Base-by-base conservation (phyloP, 1,140 invertebrate genomes). In the Alviniconcha marisindica region DNA sequence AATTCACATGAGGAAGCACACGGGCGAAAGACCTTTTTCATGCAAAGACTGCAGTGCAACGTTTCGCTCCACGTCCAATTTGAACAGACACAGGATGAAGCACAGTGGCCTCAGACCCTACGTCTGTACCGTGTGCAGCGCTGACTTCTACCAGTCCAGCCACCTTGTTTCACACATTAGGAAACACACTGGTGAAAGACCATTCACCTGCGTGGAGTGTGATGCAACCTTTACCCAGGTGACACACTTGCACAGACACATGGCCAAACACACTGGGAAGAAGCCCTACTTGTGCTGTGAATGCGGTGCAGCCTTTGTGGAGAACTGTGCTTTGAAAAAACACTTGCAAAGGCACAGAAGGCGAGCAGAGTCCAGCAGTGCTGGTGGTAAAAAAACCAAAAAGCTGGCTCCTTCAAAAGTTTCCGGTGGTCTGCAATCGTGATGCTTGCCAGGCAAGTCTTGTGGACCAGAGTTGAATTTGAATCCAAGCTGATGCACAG, bases 131-230 rank as follows among this genome's bases (percentile, higher is more conserved):
- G 31, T 84, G 71, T 84, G 83, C 38, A 40, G 44, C 1, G 81
- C 80, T 36, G 74, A 84, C 10, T 84, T 84, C 71, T 76, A 98
- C 51, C 94, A 98, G 76, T 98, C 97, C 42, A 98, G 99, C 94
- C 98, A 99, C 94, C 94, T 99, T 89, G 99, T 98, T 42, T 96
- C 98, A 84, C 98, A 99, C 92, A 98, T 98, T 93, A 95, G 98
- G 69, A 98, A 98, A 92, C 97, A 99, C 93, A 98, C 98, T 0
- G 98, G 98, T 51, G 97, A 97, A 12, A 63, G 81, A 24, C 83
- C 83, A 15, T 84, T 84, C 36, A 24, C 31, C 0, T 88, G 88
- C 77, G 63, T 63, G 0, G 44, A 81, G 3, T 89, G 89, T 83
- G 86, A 73, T 1, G 69, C 85, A 48, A 74, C 84, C 1, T 89